A percentile compares a stretch with the other conserved stretches of the same genome.
These are phyloP conservation scores for Xanthorhoe spadicearia DNA, from an alignment of 2,888 invertebrate genomes.

Conservation along the genomic window DNA sequence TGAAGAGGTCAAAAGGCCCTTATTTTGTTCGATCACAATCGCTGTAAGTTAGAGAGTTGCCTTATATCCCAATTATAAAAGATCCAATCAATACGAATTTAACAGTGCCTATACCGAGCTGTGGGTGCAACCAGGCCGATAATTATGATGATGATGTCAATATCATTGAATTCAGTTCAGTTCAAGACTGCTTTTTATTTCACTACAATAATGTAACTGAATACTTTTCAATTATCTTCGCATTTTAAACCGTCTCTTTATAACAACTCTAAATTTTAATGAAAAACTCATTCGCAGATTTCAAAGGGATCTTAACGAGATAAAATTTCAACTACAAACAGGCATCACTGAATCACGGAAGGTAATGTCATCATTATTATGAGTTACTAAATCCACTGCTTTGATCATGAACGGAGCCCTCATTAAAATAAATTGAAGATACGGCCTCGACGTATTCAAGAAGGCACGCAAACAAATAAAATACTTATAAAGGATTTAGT, in stretches of 20 bases:
- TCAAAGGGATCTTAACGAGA: slow-evolving; percentile 11
- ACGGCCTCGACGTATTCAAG: slow-evolving; percentile 34
- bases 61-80: no score
- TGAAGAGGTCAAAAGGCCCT: no score
- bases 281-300: slow-evolving; percentile 4
- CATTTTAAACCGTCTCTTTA: background rate
- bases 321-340: slow-evolving; percentile 17
- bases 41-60: no score
- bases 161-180: no score
- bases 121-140: no score
- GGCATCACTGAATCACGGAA: slow-evolving; percentile 26
- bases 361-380: slow-evolving; percentile 37
- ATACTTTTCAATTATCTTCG: background rate
- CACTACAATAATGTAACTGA: background rate
- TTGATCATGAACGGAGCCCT: slow-evolving; percentile 41
- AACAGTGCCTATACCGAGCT: no score
- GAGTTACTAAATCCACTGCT: slow-evolving; percentile 25
- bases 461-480: slow-evolving; percentile 21
- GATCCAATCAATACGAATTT: no score
- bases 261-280: slow-evolving; percentile 5
- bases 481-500: no score
- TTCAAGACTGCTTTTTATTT: background rate
- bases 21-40: no score
- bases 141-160: no score
- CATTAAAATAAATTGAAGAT: slow-evolving; percentile 55